Base-by-base conservation (phyloP, 2,113 vertebrate species). In the Dipodomys spectabilis region DNA sequence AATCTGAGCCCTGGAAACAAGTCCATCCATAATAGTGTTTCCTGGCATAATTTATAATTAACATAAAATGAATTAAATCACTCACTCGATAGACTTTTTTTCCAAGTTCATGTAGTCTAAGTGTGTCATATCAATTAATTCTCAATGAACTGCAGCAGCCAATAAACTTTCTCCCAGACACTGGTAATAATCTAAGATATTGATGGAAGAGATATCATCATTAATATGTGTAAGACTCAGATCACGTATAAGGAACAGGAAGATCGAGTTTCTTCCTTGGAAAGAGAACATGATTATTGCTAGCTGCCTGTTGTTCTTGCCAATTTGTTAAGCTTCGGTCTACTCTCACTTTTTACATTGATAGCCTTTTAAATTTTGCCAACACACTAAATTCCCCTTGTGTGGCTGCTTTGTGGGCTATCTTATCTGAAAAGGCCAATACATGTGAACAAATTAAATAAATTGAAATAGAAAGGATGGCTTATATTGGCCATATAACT, bases 1-100 rank as follows among this genome's bases (percentile, higher is more conserved):
- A 90, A 60, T 79, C 32, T 23, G 90, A 95, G 71, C 95, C 44
- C 79, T 95, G 94, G 96, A 97, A 97, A 96, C 92, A 97, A 97
- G 97, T 96, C 92, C 94, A 73, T 95, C 93, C 74, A 4, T 96
- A 86, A 94, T 80, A 95, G 96, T 82, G 71, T 97, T 97, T 95
- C 94, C 85, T 96, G 95, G 95, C 94, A 92, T 96, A 96, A 97
- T 98, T 98, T 97, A 90, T 96, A 97, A 98, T 98, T 96, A 98
- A 95, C 82, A 97, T 96, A 94, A 97, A 97, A 84, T 88, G 91
- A 96, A 97, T 93, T 86, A 97, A 98, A 96, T 97, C 53, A 95
- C 97, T 97, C 86, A 96, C 85, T 96, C 68, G 65, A 95, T 96
- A 92, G 80, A 93, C 86, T 97, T 98, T 97, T 72, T 96, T 94